Evolutionary conservation across 30 jellyfish, hydroid and myxozoan genomes (phyloP).

Genomic region (Cassiopea andromeda): DNA sequence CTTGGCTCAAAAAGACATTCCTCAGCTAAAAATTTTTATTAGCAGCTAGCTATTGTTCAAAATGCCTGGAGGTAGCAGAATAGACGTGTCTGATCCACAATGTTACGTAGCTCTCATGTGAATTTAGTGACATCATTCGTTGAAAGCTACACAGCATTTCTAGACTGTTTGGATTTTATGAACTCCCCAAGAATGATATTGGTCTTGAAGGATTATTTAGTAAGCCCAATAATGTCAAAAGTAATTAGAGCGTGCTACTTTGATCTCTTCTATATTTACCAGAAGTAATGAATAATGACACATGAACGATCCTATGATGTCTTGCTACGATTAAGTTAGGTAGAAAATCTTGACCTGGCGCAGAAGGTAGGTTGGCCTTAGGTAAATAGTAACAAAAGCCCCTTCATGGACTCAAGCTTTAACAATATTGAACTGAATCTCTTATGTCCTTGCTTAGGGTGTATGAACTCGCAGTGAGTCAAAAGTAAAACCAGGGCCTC

Average conservation of each 20-base stretch:
- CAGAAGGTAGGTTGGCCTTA: neutral
- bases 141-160: neutral
- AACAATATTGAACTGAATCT: too few relatives aligned
- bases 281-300: neutral
- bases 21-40: neutral
- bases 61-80: neutral
- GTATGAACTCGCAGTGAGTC: too few relatives aligned
- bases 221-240: conserved; percentile 1
- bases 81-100: neutral
- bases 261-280: neutral
- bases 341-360: neutral
- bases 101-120: neutral
- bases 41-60: neutral
- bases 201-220: neutral
- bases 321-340: neutral
- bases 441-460: too few relatives aligned
- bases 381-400: neutral
- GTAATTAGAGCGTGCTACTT: conserved; percentile 1
- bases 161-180: neutral
- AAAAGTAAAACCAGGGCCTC: too few relatives aligned
- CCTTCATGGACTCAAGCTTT: neutral
- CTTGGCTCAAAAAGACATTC: neutral
- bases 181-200: neutral
- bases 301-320: neutral
- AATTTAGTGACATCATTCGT: neutral